Evolutionary conservation across 1,140 invertebrate genomes (phyloP).

Genomic region (Araneus ventricosus): DNA sequence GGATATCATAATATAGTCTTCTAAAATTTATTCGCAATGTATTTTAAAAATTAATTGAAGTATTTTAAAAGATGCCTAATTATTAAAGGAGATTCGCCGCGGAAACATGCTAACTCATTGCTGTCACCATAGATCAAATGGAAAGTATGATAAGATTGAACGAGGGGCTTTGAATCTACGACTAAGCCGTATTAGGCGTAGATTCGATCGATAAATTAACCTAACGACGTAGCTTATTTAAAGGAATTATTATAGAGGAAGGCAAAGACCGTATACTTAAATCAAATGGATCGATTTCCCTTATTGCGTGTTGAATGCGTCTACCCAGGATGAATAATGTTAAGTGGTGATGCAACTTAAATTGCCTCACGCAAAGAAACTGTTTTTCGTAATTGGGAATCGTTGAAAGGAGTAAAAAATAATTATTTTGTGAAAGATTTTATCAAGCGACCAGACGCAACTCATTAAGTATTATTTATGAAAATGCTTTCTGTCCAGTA

Average conservation of each 20-base stretch:
- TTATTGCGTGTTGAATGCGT: slow-evolving; percentile 8
- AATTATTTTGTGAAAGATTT: not conserved
- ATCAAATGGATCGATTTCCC: not conserved
- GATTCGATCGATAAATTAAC: not conserved
- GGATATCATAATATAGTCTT: too few relatives aligned
- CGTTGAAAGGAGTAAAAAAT: not conserved
- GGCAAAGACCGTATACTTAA: not conserved
- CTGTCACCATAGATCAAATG: not conserved
- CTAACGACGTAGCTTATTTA: not conserved
- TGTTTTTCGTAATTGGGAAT: not conserved
- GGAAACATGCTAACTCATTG: too few relatives aligned
- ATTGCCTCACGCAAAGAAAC: not conserved
- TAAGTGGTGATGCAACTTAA: not conserved
- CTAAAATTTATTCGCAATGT: too few relatives aligned
- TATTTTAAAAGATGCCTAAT: too few relatives aligned
- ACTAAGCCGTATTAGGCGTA: not conserved
- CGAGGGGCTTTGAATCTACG: not conserved
- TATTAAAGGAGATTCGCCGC: too few relatives aligned
- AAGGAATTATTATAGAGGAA: not conserved
- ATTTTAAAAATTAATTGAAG: too few relatives aligned
- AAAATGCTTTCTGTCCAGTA: not conserved
- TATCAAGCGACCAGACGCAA: not conserved
- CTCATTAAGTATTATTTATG: not conserved
- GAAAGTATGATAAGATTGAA: not conserved
- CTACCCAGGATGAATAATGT: not conserved